Conservation (phyloP, 1,140 invertebrate genomes). For the Stenopsyche tienmushanensis region DNA sequence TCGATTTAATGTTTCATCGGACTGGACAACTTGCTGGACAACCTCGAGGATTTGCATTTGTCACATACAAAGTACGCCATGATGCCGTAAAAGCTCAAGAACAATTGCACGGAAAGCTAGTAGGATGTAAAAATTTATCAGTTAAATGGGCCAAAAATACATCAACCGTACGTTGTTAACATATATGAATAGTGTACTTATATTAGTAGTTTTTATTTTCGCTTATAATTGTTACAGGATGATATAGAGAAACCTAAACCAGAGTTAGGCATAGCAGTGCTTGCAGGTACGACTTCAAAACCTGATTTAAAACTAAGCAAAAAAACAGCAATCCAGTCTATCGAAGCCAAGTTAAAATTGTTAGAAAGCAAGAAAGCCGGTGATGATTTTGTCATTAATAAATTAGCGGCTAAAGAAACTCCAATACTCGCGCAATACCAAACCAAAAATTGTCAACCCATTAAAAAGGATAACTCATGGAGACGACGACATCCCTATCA, state of each 20-base stretch:
- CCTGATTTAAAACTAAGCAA: slow-evolving; percentile 70
- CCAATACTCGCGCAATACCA: slow-evolving; percentile 69
- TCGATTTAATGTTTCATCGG: slow-evolving; percentile 91
- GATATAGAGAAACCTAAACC: slow-evolving; percentile 72
- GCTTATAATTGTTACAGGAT: slow-evolving; percentile 55
- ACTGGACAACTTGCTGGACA: slow-evolving; percentile 83
- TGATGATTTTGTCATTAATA: slow-evolving; percentile 73
- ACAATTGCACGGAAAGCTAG: slow-evolving; percentile 70
- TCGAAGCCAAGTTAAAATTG: slow-evolving; percentile 82
- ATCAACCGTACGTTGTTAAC: slow-evolving; percentile 58
- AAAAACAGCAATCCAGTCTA: slow-evolving; percentile 78
- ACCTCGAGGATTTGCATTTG: slow-evolving; percentile 91
- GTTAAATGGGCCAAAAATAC: slow-evolving; percentile 82
- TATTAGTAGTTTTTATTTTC: slow-evolving; percentile 18
- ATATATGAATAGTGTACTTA: neutral
- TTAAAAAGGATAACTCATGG: slow-evolving; percentile 55
- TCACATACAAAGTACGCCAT: slow-evolving; percentile 73
- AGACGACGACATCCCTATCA: slow-evolving; percentile 54
- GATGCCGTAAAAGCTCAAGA: slow-evolving; percentile 68
- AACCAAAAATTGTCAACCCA: slow-evolving; percentile 55
- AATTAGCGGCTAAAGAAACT: slow-evolving; percentile 61
- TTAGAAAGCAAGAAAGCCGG: slow-evolving; percentile 69
- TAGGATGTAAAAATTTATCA: slow-evolving; percentile 73
- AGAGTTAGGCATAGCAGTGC: slow-evolving; percentile 71
- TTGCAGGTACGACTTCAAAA: slow-evolving; percentile 70